Evolutionary conservation across 2,888 invertebrate genomes (phyloP).

Genomic region (Anarsia innoxiella): DNA sequence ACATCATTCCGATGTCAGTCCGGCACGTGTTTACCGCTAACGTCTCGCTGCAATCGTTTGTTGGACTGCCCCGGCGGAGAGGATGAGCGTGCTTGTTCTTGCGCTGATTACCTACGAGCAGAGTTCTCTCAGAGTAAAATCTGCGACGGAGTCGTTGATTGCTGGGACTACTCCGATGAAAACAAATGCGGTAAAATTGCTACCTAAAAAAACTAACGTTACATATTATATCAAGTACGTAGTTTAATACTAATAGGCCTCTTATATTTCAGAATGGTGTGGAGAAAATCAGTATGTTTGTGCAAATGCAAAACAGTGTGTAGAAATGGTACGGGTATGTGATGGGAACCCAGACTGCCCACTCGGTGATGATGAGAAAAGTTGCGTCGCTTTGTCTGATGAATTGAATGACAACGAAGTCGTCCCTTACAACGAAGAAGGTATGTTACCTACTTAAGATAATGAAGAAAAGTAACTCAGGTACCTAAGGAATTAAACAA

Average conservation of each 20-base stretch:
- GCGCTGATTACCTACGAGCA: slow-evolving; percentile 83
- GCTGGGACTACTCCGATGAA: slow-evolving; percentile 88
- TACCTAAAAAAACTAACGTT: neutral
- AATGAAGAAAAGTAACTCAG: neutral
- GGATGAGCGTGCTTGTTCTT: slow-evolving; percentile 83
- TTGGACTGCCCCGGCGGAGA: slow-evolving; percentile 81
- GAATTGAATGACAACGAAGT: slow-evolving; percentile 72
- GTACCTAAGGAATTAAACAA: too few species aligned
- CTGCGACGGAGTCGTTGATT: slow-evolving; percentile 86
- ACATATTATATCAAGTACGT: too few species aligned
- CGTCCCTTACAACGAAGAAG: slow-evolving; percentile 77
- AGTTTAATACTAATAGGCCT: too few species aligned
- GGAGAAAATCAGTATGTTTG: slow-evolving; percentile 82
- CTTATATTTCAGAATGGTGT: slow-evolving; percentile 85
- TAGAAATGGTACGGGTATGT: slow-evolving; percentile 79
- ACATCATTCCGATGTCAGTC: slow-evolving; percentile 76
- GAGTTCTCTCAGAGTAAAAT: slow-evolving; percentile 82
- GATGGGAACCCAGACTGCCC: slow-evolving; percentile 83
- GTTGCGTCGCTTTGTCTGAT: slow-evolving; percentile 80
- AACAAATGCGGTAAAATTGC: slow-evolving; percentile 78
- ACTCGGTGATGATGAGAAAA: slow-evolving; percentile 83
- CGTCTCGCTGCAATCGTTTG: slow-evolving; percentile 81
- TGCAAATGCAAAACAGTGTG: slow-evolving; percentile 81
- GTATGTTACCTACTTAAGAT: too few species aligned
- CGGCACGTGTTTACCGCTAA: slow-evolving; percentile 78